These are phyloP conservation scores for Chelonoidis abingdonii DNA, from an alignment of 2,113 vertebrate species.

Conservation along the genomic window DNA sequence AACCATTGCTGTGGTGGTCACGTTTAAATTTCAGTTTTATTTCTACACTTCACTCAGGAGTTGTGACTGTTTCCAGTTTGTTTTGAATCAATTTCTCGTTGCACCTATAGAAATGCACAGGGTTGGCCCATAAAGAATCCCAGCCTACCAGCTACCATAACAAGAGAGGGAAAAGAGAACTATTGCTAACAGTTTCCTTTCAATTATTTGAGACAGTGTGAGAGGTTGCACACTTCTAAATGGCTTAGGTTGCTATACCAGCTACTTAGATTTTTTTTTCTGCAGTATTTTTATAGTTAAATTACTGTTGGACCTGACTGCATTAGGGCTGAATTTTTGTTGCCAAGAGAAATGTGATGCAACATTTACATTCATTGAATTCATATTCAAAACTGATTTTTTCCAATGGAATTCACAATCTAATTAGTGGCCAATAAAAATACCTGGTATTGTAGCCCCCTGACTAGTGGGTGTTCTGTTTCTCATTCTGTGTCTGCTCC, in stretches of 20 bases:
- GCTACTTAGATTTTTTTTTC: background rate
- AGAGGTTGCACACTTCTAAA: background rate
- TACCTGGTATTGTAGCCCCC: background rate
- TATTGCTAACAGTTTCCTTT: background rate
- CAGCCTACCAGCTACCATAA: background rate
- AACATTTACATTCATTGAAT: background rate
- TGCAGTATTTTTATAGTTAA: background rate
- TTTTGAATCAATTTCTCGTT: background rate
- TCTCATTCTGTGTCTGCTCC: background rate
- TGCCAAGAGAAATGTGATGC: background rate
- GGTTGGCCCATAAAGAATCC: background rate
- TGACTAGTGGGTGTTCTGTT: background rate
- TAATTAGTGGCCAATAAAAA: background rate
- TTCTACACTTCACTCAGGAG: background rate
- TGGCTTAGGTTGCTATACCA: background rate
- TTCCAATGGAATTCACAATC: background rate
- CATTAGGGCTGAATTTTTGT: background rate
- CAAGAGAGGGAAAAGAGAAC: background rate
- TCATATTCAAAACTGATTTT: background rate
- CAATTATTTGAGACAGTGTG: background rate
- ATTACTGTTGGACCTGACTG: background rate
- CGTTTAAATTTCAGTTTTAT: background rate
- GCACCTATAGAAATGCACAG: background rate
- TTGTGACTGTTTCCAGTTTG: background rate
- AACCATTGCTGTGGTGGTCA: background rate